These are phyloP conservation scores for Oncorhynchus gorbuscha DNA, from an alignment of 2,113 vertebrate species.

Conservation along the genomic window DNA sequence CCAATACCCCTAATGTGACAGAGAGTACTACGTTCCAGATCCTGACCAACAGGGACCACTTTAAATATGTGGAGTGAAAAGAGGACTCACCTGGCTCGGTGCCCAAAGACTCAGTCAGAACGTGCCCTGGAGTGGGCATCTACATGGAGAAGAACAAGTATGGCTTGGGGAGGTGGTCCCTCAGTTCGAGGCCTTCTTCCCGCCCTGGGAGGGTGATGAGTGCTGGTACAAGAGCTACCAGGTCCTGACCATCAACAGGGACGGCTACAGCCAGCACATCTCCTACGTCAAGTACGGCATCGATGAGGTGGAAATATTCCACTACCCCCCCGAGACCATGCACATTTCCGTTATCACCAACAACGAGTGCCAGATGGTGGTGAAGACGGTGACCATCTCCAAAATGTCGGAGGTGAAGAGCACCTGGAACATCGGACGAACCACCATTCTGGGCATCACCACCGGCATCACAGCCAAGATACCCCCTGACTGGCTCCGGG, in stretches of 20 bases:
- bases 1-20: slow-evolving; percentile 68
- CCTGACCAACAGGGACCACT: slow-evolving; percentile 72
- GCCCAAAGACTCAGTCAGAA: slow-evolving; percentile 60
- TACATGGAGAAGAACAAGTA: slow-evolving; percentile 77
- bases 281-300: slow-evolving; percentile 66
- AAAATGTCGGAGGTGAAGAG: slow-evolving; percentile 65
- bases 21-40: slow-evolving; percentile 68
- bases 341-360: slow-evolving; percentile 68
- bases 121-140: slow-evolving; percentile 54
- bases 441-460: slow-evolving; percentile 64
- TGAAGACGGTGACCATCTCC: slow-evolving; percentile 69
- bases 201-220: slow-evolving; percentile 74
- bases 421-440: slow-evolving; percentile 70
- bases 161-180: slow-evolving; percentile 73
- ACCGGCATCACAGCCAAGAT: slow-evolving; percentile 70
- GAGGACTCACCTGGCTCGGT: slow-evolving; percentile 66
- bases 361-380: slow-evolving; percentile 65
- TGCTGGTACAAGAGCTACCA: slow-evolving; percentile 76
- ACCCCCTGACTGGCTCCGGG: slow-evolving; percentile 59
- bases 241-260: slow-evolving; percentile 69
- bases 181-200: slow-evolving; percentile 71
- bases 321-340: slow-evolving; percentile 69
- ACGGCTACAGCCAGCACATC: slow-evolving; percentile 70
- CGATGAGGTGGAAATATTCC: slow-evolving; percentile 65
- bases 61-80: slow-evolving; percentile 76